Evolutionary conservation across 2,113 vertebrate genomes (phyloP).

Genomic region (Melanocharis versteri): DNA sequence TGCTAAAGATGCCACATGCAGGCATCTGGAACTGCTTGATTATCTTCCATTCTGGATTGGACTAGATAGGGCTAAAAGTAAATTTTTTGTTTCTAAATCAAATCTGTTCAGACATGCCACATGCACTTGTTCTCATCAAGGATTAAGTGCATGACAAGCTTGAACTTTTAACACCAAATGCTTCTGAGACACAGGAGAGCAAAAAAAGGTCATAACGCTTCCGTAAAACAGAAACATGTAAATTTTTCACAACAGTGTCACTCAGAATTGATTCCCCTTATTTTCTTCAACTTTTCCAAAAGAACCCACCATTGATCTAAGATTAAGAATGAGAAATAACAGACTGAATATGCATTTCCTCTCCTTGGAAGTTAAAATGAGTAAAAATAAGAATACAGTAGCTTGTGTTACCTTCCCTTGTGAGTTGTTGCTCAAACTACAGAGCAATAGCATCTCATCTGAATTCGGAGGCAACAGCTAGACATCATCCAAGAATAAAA

Average conservation of each 20-base stretch:
- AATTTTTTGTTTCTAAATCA: conserved; percentile 66
- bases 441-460: background rate
- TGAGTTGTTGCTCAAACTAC: background rate
- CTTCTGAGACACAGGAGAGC: background rate
- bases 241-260: conserved; percentile 28
- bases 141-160: conserved; percentile 63
- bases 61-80: conserved; percentile 37
- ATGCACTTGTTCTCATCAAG: conserved; percentile 50
- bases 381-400: background rate
- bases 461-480: background rate
- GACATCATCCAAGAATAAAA: background rate
- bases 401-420: background rate
- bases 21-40: conserved; percentile 30
- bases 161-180: conserved; percentile 51
- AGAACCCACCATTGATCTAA: background rate
- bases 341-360: background rate
- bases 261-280: conserved; percentile 5
- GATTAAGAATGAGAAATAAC: background rate
- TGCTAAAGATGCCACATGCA: conserved; percentile 22
- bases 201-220: conserved; percentile 11
- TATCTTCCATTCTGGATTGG: conserved; percentile 19
- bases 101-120: conserved; percentile 51
- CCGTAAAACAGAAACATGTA: conserved; percentile 4
- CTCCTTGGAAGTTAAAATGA: background rate
- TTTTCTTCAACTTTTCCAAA: background rate